Conservation (phyloP, 2,888 invertebrate genomes). For the Agriopis marginaria region DNA sequence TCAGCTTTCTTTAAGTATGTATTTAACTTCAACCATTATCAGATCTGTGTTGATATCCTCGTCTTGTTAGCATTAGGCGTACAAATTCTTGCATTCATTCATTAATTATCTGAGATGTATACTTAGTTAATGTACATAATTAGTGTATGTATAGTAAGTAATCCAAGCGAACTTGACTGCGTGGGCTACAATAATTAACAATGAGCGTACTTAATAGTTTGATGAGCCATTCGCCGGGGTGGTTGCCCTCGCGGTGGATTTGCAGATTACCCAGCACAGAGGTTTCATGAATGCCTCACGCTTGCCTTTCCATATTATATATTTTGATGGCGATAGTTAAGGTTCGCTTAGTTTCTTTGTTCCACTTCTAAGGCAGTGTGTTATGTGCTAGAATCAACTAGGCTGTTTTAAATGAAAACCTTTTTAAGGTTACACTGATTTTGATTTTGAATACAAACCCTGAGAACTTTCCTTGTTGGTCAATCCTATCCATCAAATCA, state of each 20-base stretch:
- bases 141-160: neutral
- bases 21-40: neutral
- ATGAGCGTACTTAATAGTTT: slow-evolving; percentile 23
- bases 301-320: slow-evolving; percentile 5
- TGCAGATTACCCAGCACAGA: slow-evolving; percentile 26
- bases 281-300: slow-evolving; percentile 24
- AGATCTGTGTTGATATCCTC: neutral
- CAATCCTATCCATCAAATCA: neutral
- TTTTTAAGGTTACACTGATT: neutral
- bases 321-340: slow-evolving; percentile 12
- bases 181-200: slow-evolving; percentile 21
- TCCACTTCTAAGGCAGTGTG: slow-evolving; percentile 4
- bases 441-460: neutral
- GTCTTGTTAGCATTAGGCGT: neutral
- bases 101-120: neutral
- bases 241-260: slow-evolving; percentile 36
- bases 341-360: slow-evolving; percentile 18
- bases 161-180: neutral
- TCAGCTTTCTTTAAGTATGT: neutral
- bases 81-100: too few species aligned
- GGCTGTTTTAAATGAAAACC: neutral
- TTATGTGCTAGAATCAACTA: neutral
- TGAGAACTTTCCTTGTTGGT: neutral
- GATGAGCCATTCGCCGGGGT: slow-evolving; percentile 39
- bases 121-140: neutral